Evolutionary conservation across 2,113 vertebrate species (phyloP), one percentile per base, ranked within the genome.

Genomic region (Elephantulus edwardii): DNA sequence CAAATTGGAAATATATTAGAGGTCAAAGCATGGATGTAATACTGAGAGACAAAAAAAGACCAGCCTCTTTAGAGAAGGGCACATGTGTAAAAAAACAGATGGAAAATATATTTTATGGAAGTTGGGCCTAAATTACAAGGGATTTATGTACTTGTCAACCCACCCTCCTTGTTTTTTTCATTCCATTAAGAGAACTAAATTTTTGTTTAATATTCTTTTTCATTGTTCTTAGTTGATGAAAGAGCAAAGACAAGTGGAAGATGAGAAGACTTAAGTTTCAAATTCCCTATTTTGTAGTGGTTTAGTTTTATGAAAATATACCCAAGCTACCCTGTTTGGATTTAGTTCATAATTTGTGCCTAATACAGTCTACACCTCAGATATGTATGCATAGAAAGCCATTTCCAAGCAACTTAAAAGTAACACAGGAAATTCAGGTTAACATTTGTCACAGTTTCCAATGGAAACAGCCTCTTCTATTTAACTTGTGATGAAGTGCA

Each of bases 361-460:
- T 96, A 96, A 95, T 95, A 93, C 91, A 96, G 88, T 95, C 95
- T 90, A 93, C 94, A 95, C 93, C 88, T 96, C 88, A 91, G 76
- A 90, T 90, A 84, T 93, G 92, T 96, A 62, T 95, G 85, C 76
- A 95, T 76, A 92, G 93, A 95, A 94, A 93, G 92, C 88, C 93
- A 95, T 91, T 93, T 95, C 88, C 90, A 92, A 95, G 94, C 88
- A 93, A 93, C 90, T 90, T 91, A 81, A 90, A 95, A 94, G 90
- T 93, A 96, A 95, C 93, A 91, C 90, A 95, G 95, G 95, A 95
- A 96, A 92, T 94, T 93, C 95, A 96, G 95, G 96, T 96, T 96
- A 96, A 88, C 94, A 95, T 95, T 95, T 93, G 93, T 95, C 92
- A 87, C 89, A 93, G 94, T 94, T 96, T 95, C 95, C 94, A 95